Percentiles rank a stretch among this genome's conserved stretches.
Evolutionary conservation across 2,113 vertebrate species (phyloP).

Genomic region (Aix galericulata): DNA sequence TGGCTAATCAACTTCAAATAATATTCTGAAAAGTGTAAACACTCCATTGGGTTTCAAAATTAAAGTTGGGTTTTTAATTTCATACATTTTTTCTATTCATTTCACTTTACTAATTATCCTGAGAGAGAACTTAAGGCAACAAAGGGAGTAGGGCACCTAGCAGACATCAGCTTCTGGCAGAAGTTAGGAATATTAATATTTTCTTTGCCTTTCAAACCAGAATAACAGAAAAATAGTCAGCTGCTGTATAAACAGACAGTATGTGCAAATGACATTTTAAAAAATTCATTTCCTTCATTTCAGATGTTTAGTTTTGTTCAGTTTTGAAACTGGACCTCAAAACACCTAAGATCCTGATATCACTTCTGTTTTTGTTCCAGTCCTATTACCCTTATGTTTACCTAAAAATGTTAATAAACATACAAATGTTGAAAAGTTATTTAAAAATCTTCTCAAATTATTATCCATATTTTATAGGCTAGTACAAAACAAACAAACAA

Average conservation of each 20-base stretch:
- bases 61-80: not conserved
- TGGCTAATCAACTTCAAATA: not conserved
- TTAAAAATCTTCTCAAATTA: not conserved
- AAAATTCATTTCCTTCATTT: not conserved
- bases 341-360: not conserved
- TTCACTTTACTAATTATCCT: not conserved
- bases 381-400: not conserved
- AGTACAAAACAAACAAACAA: not conserved
- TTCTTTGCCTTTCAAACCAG: not conserved
- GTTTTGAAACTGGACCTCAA: not conserved
- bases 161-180: not conserved
- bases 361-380: not conserved
- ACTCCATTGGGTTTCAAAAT: not conserved
- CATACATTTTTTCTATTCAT: not conserved
- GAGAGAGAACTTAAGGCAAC: not conserved
- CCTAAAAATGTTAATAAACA: not conserved
- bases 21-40: not conserved
- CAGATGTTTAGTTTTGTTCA: not conserved
- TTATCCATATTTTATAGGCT: not conserved
- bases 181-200: not conserved
- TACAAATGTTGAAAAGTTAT: not conserved
- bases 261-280: not conserved
- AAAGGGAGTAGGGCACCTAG: not conserved
- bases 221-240: not conserved
- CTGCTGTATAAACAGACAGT: rapidly evolving